These are phyloP conservation scores for Euthynnus affinis DNA, from an alignment of 2,797 vertebrate species.

Conservation along the genomic window DNA sequence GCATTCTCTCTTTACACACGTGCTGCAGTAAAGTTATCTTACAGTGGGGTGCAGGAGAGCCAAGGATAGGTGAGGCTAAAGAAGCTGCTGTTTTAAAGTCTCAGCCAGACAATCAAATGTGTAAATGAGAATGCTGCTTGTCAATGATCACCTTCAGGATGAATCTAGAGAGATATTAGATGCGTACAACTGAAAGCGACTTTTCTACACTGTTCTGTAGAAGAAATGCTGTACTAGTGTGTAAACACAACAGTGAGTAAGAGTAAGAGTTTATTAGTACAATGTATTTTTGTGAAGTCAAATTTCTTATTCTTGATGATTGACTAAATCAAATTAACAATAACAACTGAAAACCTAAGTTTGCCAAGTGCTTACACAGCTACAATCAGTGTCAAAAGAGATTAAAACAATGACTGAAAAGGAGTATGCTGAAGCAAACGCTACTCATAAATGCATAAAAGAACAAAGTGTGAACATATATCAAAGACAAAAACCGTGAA, in stretches of 20 bases:
- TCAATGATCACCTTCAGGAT: constrained; percentile 75
- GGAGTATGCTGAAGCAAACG: background rate
- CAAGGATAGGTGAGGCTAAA: constrained; percentile 25
- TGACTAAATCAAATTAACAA: background rate
- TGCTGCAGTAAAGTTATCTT: constrained; percentile 62
- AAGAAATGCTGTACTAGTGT: constrained; percentile 7
- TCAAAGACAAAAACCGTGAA: constrained; percentile 1
- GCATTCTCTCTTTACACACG: constrained; percentile 65
- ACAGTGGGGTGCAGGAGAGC: constrained; percentile 43
- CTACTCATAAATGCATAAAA: constrained; percentile 9
- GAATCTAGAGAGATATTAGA: constrained; percentile 52
- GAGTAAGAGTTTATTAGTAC: background rate
- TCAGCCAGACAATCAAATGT: constrained; percentile 76
- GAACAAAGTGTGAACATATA: background rate
- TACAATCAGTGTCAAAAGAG: background rate
- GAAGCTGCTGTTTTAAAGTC: constrained; percentile 69
- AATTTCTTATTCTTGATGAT: background rate
- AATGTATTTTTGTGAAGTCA: background rate
- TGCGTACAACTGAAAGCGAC: constrained; percentile 18
- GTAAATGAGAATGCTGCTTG: constrained; percentile 72
- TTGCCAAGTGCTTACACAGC: background rate
- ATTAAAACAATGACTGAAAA: constrained; percentile 10
- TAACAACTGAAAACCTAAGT: background rate
- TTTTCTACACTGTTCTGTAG: background rate
- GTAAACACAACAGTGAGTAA: background rate